These are phyloP conservation scores for Apotomis betuletana DNA, from an alignment of 2,888 invertebrate species.

Conservation along the genomic window DNA sequence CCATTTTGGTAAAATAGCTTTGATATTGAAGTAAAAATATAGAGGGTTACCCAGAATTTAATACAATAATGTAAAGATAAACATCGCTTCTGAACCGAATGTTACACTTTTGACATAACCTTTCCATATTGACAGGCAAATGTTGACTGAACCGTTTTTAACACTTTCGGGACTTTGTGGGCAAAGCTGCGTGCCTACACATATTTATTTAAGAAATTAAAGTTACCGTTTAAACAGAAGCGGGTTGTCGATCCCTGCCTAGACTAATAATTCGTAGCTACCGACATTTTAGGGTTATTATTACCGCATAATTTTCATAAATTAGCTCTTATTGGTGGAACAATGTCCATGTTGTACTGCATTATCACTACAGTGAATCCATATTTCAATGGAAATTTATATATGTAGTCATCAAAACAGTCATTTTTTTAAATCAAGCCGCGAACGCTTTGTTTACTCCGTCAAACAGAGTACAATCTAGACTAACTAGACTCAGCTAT, in stretches of 20 bases:
- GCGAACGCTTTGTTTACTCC: no score
- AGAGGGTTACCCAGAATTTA: conserved; percentile 19
- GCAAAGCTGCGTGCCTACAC: conserved; percentile 36
- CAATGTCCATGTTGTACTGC: no score
- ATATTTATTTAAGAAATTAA: conserved; percentile 38
- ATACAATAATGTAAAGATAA: conserved; percentile 13
- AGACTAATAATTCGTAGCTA: not conserved
- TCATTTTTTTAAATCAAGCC: no score
- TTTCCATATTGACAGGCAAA: conserved; percentile 58
- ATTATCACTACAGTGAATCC: no score
- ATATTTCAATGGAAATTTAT: no score
- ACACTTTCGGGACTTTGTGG: conserved; percentile 43
- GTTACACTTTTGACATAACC: conserved; percentile 60
- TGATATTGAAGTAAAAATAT: conserved; percentile 1
- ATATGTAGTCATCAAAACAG: no score
- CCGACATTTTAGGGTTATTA: not conserved
- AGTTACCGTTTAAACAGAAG: conserved; percentile 28
- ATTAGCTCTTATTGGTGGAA: no score
- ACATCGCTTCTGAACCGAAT: conserved; percentile 43
- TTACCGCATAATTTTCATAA: not conserved
- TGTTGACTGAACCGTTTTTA: conserved; percentile 49
- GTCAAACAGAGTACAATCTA: no score
- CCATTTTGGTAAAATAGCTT: no score
- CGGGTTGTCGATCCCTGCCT: conserved; percentile 16
- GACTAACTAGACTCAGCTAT: no score